A percentile compares a stretch with the other conserved stretches of the same genome.
These are phyloP conservation scores for Bothrops jararaca DNA, from an alignment of 2,113 vertebrate species.

Conservation along the genomic window DNA sequence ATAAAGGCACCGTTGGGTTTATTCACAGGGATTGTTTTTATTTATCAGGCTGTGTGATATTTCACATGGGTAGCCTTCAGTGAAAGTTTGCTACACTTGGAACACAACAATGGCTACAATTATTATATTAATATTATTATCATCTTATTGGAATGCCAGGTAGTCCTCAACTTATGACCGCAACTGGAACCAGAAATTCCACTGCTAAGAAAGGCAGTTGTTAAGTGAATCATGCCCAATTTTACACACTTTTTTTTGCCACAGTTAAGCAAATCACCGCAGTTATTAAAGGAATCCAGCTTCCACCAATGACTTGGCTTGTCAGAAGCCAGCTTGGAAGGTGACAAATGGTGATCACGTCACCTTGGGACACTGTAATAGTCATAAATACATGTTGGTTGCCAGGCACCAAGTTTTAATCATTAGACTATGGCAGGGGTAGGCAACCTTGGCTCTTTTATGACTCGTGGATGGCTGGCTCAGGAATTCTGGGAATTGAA, in stretches of 20 bases:
- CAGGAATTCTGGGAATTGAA: no score
- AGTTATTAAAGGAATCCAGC: background rate
- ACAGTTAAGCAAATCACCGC: background rate
- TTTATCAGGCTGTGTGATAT: background rate
- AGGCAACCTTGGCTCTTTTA: no score
- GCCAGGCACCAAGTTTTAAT: background rate
- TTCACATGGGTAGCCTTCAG: background rate
- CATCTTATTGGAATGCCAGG: background rate
- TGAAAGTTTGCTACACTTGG: background rate
- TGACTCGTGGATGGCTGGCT: no score
- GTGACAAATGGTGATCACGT: background rate
- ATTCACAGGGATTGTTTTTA: background rate
- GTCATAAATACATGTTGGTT: background rate
- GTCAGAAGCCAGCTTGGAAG: background rate
- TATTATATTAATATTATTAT: background rate
- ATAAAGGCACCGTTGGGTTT: background rate
- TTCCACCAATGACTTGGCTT: background rate
- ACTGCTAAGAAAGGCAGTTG: background rate
- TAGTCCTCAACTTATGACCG: background rate
- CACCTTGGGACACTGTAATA: background rate
- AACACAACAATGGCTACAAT: background rate
- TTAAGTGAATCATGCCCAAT: background rate
- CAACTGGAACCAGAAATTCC: background rate
- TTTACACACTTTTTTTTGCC: background rate
- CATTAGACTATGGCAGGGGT: background rate